Conservation (phyloP, 2,888 invertebrate genomes). For the Cryptus viduatorius region DNA sequence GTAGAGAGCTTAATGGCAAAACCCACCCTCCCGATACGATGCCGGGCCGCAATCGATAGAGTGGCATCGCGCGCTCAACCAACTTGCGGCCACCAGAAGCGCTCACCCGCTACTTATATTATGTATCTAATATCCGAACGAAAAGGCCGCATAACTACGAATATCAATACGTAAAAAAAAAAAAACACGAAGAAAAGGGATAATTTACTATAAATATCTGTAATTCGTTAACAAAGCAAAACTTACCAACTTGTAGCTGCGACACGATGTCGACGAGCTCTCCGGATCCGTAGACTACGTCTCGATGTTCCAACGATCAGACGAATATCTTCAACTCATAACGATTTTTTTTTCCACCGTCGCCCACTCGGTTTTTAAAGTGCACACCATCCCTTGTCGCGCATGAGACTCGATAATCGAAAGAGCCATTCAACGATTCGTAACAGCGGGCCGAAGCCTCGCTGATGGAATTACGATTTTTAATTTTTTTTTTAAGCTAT, state of each 20-base stretch:
- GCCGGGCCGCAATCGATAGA: slow-evolving; percentile 66
- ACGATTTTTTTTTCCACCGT: neutral
- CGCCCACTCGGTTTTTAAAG: neutral
- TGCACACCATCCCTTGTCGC: neutral
- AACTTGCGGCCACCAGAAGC: slow-evolving; percentile 70
- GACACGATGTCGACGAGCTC: neutral
- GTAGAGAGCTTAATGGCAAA: neutral
- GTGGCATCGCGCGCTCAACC: slow-evolving; percentile 52
- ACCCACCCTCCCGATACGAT: slow-evolving; percentile 13
- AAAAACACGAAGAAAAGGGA: neutral
- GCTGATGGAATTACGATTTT: too few species aligned
- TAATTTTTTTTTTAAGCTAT: too few species aligned
- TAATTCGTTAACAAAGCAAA: neutral
- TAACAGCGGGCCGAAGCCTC: neutral
- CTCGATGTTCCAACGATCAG: neutral
- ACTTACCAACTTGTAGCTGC: slow-evolving; percentile 5
- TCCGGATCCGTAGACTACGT: neutral
- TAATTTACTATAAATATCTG: neutral
- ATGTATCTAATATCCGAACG: slow-evolving; percentile 18
- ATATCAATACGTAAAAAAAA: neutral
- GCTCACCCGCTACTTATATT: slow-evolving; percentile 66
- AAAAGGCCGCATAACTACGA: neutral
- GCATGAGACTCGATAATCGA: neutral
- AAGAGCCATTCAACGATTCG: neutral
- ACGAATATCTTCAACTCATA: neutral